Evolutionary conservation across 2,888 invertebrate genomes (phyloP).

Genomic region (Leucozona laternaria): DNA sequence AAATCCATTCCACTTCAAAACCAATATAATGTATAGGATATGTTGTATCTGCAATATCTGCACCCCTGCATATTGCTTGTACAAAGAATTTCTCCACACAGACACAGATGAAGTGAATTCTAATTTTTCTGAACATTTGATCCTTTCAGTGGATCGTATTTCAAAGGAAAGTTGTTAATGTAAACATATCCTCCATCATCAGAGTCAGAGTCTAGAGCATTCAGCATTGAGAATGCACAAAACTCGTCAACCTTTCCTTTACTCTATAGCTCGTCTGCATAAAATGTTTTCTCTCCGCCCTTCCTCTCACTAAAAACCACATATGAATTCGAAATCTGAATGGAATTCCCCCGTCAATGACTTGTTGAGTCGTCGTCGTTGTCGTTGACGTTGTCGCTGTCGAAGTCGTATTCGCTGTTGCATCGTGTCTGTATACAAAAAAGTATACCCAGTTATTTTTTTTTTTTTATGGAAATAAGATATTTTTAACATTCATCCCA

Average conservation of each 20-base stretch:
- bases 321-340: slow-evolving; percentile 34
- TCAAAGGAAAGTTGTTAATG: slow-evolving; percentile 64
- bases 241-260: slow-evolving; percentile 11
- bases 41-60: background rate
- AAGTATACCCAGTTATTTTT: slow-evolving; percentile 13
- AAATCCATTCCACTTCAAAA: slow-evolving; percentile 34
- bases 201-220: too few species aligned
- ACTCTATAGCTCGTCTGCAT: slow-evolving; percentile 30
- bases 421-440: background rate
- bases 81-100: background rate
- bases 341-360: slow-evolving; percentile 48
- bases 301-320: background rate
- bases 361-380: slow-evolving; percentile 48
- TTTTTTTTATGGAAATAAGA: slow-evolving; percentile 49
- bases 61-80: slow-evolving; percentile 7
- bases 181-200: slow-evolving; percentile 51
- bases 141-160: slow-evolving; percentile 63
- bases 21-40: background rate
- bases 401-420: background rate
- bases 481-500: slow-evolving; percentile 36
- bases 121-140: slow-evolving; percentile 35
- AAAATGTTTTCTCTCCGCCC: slow-evolving; percentile 5
- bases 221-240: background rate
- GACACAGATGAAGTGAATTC: slow-evolving; percentile 6
- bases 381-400: background rate